These are phyloP conservation scores for Ceratina australensis DNA, from an alignment of 1,140 invertebrate genomes.

Conservation along the genomic window DNA sequence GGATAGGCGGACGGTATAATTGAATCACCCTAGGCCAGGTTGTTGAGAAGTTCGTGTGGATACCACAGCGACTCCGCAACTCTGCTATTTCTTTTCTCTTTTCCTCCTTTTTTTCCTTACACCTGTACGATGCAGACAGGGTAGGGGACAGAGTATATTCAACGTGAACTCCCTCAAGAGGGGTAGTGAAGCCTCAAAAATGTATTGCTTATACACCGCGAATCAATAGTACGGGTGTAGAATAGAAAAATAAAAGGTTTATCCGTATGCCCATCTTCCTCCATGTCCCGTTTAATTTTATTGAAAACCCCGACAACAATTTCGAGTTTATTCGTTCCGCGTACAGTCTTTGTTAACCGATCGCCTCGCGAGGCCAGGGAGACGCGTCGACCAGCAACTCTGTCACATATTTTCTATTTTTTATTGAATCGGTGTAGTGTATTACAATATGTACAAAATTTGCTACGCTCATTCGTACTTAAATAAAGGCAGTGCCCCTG, in stretches of 20 bases:
- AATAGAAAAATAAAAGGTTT: constrained; percentile 48
- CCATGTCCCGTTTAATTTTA: constrained; percentile 10
- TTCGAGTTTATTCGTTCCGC: no score
- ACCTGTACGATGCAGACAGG: constrained; percentile 67
- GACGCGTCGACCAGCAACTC: no score
- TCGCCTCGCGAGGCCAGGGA: no score
- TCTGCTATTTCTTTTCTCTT: constrained; percentile 63
- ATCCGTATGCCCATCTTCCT: constrained; percentile 52
- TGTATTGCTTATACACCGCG: constrained; percentile 74
- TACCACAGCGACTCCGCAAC: constrained; percentile 57
- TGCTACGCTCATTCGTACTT: constrained; percentile 29
- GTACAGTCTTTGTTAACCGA: no score
- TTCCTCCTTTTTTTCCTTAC: constrained; percentile 66
- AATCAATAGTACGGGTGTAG: constrained; percentile 72
- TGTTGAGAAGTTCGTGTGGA: constrained; percentile 54
- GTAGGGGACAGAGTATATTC: constrained; percentile 72
- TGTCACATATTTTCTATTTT: constrained; percentile 33
- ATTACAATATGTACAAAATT: constrained; percentile 66
- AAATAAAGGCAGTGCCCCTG: constrained; percentile 41
- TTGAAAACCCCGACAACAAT: neutral
- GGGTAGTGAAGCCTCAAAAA: constrained; percentile 76
- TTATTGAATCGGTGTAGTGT: constrained; percentile 56
- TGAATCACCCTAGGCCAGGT: constrained; percentile 57
- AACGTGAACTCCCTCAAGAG: constrained; percentile 72
- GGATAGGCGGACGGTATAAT: constrained; percentile 57